Conservation (phyloP, 2,888 invertebrate genomes). For the Tetragnatha montana region DNA sequence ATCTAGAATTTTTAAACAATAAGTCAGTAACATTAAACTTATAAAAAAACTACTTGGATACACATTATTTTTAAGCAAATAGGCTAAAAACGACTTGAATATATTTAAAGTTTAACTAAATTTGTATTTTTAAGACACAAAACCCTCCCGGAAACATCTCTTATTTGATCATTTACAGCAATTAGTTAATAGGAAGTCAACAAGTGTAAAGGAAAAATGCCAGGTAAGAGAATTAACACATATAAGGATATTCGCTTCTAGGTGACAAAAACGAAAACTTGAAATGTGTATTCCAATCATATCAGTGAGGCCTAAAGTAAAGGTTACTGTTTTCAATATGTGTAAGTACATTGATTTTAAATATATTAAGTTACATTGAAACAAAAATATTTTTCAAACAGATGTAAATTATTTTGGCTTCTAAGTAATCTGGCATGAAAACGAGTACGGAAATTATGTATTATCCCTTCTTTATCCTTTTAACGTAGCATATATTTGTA, state of each 20-base stretch:
- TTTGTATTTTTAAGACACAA: not conserved
- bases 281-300: not conserved
- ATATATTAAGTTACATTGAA: no score
- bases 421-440: no score
- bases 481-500: no score
- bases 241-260: not conserved
- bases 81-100: not conserved
- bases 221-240: not conserved
- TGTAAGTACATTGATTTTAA: not conserved
- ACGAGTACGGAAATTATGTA: no score
- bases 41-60: no score
- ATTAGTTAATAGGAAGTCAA: not conserved
- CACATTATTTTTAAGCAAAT: not conserved
- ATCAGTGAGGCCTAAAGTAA: not conserved
- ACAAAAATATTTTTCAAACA: no score
- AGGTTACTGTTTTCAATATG: not conserved
- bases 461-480: no score
- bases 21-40: no score
- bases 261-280: not conserved
- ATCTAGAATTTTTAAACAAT: no score
- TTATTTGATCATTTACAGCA: not conserved
- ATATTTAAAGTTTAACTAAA: not conserved
- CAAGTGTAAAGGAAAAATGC: not conserved
- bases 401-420: no score
- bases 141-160: not conserved